These are phyloP conservation scores for Vicugna pacos DNA, from an alignment of 2,113 vertebrate species.

Conservation along the genomic window DNA sequence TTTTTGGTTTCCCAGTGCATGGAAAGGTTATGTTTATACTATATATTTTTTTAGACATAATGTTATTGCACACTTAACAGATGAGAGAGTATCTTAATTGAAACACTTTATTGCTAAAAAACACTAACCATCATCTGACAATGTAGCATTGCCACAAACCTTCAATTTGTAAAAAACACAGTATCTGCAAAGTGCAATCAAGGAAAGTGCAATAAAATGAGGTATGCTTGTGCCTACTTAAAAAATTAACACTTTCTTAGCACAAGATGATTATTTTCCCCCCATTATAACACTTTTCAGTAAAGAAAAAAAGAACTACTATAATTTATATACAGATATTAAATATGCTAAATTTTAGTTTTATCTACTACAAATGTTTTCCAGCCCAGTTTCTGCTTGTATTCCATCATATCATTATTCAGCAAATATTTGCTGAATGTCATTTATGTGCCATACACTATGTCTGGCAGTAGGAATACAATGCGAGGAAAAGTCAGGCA, in stretches of 20 bases:
- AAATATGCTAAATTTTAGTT: constrained; percentile 44
- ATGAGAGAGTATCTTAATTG: not conserved
- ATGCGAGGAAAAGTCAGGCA: not conserved
- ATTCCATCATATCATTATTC: not conserved
- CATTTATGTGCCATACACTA: not conserved
- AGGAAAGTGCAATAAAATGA: not conserved
- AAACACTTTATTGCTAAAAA: not conserved
- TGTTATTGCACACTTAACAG: not conserved
- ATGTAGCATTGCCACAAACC: not conserved
- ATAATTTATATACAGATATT: not conserved
- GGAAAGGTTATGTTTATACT: not conserved
- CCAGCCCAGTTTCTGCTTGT: constrained; percentile 19
- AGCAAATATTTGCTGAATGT: constrained; percentile 7
- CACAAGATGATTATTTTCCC: not conserved
- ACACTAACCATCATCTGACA: not conserved
- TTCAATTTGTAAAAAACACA: not conserved
- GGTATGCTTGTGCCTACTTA: not conserved
- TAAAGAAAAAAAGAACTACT: not conserved
- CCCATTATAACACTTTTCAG: constrained; percentile 17
- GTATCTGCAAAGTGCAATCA: not conserved
- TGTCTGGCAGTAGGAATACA: not conserved
- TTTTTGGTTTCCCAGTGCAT: not conserved
- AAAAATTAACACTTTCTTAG: constrained; percentile 49
- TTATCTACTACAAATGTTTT: constrained; percentile 29
- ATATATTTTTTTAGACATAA: not conserved